Conservation (phyloP, 2,888 invertebrate species). For the Anaspis maculata region DNA sequence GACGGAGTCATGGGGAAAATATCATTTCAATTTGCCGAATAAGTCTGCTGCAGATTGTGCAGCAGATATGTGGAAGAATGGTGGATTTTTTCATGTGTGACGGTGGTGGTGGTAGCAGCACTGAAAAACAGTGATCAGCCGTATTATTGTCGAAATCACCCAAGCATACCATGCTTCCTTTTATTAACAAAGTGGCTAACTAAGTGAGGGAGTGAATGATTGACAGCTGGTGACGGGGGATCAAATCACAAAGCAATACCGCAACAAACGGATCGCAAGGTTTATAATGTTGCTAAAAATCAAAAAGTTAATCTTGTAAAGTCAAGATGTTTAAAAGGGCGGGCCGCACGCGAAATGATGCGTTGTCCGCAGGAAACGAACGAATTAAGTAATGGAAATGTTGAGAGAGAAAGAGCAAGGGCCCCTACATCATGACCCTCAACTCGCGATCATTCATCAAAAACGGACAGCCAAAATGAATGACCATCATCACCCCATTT, state of each 20-base stretch:
- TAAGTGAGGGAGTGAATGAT: conserved; percentile 19
- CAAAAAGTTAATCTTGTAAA: no score
- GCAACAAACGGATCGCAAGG: neutral
- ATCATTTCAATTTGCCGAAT: conserved; percentile 24
- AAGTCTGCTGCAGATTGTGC: conserved; percentile 6
- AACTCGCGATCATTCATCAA: no score
- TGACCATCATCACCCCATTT: no score
- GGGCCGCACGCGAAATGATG: no score
- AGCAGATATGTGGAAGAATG: conserved; percentile 3
- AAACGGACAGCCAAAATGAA: no score
- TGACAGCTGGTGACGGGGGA: conserved; percentile 18
- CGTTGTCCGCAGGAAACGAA: no score
- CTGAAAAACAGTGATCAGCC: conserved; percentile 4
- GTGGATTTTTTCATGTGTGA: no score
- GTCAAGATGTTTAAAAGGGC: no score
- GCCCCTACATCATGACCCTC: no score
- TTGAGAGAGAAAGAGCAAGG: no score
- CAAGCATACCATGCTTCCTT: conserved; percentile 15
- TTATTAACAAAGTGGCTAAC: conserved; percentile 17
- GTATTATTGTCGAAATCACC: conserved; percentile 8
- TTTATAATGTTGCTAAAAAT: no score
- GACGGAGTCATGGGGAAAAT: conserved; percentile 18
- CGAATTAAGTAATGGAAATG: no score
- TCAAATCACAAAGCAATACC: conserved; percentile 10
- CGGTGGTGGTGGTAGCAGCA: neutral